phyloP scores from a whole-genome alignment of 2,888 invertebrate species.

The Acanthosepion esculentum region DNA sequence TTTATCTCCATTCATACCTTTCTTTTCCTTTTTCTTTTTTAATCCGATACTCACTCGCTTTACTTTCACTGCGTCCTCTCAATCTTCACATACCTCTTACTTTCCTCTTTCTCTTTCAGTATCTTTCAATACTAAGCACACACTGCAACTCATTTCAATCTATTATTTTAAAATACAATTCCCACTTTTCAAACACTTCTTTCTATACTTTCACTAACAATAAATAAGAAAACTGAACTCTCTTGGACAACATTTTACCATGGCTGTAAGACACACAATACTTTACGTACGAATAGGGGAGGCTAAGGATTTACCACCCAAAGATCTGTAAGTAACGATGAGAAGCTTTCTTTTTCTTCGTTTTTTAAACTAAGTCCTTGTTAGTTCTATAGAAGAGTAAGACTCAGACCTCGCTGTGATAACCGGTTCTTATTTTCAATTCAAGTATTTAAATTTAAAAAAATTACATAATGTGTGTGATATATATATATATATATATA shows the following conservation, averaged over 20 bases:
- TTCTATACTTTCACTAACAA: background rate
- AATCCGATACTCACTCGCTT: background rate
- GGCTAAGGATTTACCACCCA: constrained; percentile 62
- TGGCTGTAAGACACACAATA: constrained; percentile 56
- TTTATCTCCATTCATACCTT: background rate
- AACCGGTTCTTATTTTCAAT: no score
- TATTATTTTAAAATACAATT: background rate
- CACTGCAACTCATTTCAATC: background rate
- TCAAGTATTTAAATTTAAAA: no score
- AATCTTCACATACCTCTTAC: background rate
- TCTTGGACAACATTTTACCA: constrained; percentile 37
- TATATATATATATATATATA: background rate
- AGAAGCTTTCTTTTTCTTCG: background rate
- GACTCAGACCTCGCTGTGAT: no score
- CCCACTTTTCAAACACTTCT: background rate
- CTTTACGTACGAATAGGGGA: constrained; percentile 64
- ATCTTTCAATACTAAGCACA: background rate
- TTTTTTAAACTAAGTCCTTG: no score
- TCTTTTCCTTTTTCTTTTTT: background rate
- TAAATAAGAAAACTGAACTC: background rate
- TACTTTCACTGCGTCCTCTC: background rate
- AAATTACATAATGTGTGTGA: no score
- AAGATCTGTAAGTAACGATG: constrained; percentile 62
- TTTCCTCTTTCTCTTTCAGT: background rate
- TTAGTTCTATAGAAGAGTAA: no score